Evolutionary conservation across 1,140 invertebrate genomes (phyloP).

Genomic region (Hypothenemus hampei): DNA sequence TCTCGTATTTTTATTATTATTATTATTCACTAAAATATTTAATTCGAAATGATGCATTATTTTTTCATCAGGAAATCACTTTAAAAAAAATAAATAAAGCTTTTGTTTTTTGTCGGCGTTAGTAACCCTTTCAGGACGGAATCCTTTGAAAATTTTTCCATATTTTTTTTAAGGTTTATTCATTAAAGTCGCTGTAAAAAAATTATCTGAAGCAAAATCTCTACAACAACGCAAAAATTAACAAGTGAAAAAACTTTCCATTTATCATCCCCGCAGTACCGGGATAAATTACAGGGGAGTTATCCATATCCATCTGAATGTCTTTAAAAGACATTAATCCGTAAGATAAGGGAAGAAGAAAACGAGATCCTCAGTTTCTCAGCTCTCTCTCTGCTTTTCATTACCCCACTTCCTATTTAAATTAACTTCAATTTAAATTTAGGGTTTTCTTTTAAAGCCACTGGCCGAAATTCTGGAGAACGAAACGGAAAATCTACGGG

Average conservation of each 20-base stretch:
- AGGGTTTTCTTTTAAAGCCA: constrained; percentile 12
- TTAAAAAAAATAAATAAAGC: no score
- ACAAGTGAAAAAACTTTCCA: background rate
- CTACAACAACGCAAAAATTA: constrained; percentile 5
- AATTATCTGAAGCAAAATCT: no score
- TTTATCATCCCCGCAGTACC: background rate
- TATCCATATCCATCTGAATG: constrained; percentile 18
- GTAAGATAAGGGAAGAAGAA: constrained; percentile 9
- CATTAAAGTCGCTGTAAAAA: no score
- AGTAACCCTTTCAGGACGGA: no score
- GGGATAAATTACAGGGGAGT: constrained; percentile 4
- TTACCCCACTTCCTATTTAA: constrained; percentile 23
- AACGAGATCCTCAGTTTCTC: constrained; percentile 1
- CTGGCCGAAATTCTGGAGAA: constrained; percentile 13
- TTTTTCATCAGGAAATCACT: no score
- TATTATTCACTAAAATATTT: no score
- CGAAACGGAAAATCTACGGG: background rate
- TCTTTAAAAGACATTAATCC: constrained; percentile 16
- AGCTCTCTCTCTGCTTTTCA: constrained; percentile 15
- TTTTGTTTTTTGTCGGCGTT: no score
- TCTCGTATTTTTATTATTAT: no score
- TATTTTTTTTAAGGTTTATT: no score
- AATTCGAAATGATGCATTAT: no score
- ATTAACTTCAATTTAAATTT: constrained; percentile 25
- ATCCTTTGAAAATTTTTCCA: no score